Conservation (phyloP, 2,113 vertebrate genomes). For the Cebus imitator region DNA sequence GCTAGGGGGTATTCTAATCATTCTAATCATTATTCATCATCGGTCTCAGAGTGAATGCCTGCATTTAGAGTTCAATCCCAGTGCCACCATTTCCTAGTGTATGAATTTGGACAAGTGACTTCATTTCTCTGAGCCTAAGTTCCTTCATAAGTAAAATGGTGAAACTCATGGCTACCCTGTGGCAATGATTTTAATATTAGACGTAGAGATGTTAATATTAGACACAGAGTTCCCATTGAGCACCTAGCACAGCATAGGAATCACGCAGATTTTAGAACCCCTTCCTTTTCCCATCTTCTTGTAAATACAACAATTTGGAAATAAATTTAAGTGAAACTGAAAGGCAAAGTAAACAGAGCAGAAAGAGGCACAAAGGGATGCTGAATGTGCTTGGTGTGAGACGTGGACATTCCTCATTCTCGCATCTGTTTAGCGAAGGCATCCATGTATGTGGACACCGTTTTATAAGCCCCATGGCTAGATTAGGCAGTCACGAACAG, state of each 20-base stretch:
- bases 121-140: background rate
- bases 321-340: background rate
- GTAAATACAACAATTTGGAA: background rate
- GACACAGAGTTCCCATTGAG: background rate
- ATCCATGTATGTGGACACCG: background rate
- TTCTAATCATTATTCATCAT: background rate
- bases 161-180: background rate
- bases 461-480: conserved; percentile 62
- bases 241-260: background rate
- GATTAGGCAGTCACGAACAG: conserved; percentile 36
- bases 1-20: too few relatives aligned
- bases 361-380: background rate
- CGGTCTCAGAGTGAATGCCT: background rate
- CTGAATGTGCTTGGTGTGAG: background rate
- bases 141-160: background rate
- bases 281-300: background rate
- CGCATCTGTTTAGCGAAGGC: conserved; percentile 55
- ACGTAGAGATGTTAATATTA: background rate
- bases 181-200: background rate
- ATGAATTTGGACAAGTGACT: background rate
- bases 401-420: background rate
- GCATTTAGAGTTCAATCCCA: background rate
- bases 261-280: background rate
- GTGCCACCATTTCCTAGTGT: background rate
- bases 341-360: background rate